phyloP scores from a whole-genome alignment of 2,797 vertebrate genomes.

The Poecile montanus region DNA sequence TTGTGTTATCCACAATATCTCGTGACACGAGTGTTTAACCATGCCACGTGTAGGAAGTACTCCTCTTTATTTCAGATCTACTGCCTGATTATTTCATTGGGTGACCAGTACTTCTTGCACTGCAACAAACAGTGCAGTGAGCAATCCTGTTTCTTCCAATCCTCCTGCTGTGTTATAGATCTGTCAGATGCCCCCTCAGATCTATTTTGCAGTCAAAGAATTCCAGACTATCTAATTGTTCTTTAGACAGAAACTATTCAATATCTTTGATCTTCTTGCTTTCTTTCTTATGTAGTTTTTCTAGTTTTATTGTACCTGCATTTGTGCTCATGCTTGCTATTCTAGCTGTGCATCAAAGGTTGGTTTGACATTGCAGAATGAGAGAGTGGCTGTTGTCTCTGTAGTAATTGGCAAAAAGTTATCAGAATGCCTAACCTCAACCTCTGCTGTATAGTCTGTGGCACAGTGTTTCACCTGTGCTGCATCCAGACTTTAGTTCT shows the following conservation, averaged over 20 bases:
- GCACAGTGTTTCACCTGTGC: not conserved
- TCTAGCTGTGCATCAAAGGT: not conserved
- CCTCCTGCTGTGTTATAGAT: not conserved
- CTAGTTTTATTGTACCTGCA: not conserved
- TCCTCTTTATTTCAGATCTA: not conserved
- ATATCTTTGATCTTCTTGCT: not conserved
- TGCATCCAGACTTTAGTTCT: not conserved
- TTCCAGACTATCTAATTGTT: not conserved
- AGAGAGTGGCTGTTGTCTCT: not conserved
- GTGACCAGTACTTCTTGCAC: not conserved
- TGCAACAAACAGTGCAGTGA: not conserved
- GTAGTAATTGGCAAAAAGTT: not conserved
- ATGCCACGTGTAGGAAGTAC: not conserved
- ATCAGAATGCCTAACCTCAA: not conserved
- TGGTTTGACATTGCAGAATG: not conserved
- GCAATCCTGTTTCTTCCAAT: not conserved
- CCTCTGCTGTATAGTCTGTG: not conserved
- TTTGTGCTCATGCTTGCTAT: not conserved
- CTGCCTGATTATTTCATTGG: not conserved
- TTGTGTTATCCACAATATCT: not conserved
- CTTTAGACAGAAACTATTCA: not conserved
- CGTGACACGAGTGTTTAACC: not conserved
- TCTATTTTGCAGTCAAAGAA: not conserved
- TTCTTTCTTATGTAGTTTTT: not conserved
- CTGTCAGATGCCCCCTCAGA: not conserved